These are phyloP conservation scores for Mola mola DNA, from an alignment of 2,113 vertebrate species.

Conservation along the genomic window DNA sequence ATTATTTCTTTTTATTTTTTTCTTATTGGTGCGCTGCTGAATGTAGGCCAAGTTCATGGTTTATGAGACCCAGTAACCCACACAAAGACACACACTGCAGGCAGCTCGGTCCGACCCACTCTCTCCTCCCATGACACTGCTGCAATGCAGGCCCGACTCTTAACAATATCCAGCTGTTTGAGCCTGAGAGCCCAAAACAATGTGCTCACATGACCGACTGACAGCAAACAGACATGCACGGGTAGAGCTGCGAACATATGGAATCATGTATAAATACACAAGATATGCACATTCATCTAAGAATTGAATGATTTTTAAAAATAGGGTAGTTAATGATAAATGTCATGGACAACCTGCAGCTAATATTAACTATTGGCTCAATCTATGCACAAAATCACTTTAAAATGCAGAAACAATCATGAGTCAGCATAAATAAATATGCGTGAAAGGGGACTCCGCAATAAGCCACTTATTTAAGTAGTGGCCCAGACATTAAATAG, in stretches of 20 bases:
- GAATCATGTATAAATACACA: neutral
- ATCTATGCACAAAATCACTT: too few relatives aligned
- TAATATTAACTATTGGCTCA: too few relatives aligned
- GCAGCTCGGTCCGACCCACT: neutral
- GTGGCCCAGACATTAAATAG: too few relatives aligned
- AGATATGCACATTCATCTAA: neutral
- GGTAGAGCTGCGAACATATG: neutral
- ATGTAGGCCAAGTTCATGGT: conserved; percentile 40
- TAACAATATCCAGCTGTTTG: conserved; percentile 66
- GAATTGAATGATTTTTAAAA: too few relatives aligned
- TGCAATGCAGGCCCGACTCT: conserved; percentile 24
- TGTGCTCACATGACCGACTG: conserved; percentile 18
- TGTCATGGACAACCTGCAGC: too few relatives aligned
- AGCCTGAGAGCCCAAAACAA: conserved; percentile 40
- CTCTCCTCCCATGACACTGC: conserved; percentile 9
- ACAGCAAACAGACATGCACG: conserved; percentile 10
- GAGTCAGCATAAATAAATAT: too few relatives aligned
- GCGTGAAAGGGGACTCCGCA: too few relatives aligned
- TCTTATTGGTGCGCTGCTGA: conserved; percentile 35
- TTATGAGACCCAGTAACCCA: conserved; percentile 24
- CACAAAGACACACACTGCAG: conserved; percentile 6
- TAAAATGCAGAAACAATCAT: too few relatives aligned
- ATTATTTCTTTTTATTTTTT: conserved; percentile 7
- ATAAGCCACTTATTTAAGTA: too few relatives aligned
- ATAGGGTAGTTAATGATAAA: too few relatives aligned